Percentiles rank a stretch among this genome's conserved stretches.
These are phyloP conservation scores for Lochmaea crataegi DNA, from an alignment of 2,888 invertebrate genomes.

Conservation along the genomic window DNA sequence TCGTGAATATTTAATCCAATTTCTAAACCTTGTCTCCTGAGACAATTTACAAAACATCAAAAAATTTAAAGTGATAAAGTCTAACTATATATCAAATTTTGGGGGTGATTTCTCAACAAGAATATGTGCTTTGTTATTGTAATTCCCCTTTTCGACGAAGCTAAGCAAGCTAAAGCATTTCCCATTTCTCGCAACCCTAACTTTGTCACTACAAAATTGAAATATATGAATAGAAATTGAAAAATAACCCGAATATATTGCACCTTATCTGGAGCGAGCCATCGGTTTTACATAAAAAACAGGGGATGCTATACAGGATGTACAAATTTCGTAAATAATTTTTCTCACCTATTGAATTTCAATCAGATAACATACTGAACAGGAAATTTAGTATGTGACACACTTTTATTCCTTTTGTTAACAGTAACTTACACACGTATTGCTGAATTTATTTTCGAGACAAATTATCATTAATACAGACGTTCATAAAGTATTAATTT, in stretches of 20 bases:
- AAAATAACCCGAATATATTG: slow-evolving; percentile 43
- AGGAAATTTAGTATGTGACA: background rate
- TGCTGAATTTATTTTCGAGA: no score
- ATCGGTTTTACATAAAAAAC: slow-evolving; percentile 32
- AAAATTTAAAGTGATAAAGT: slow-evolving; percentile 33
- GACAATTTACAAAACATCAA: slow-evolving; percentile 18
- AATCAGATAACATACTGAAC: slow-evolving; percentile 5
- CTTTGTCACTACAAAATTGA: slow-evolving; percentile 43
- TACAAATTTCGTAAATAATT: slow-evolving; percentile 9
- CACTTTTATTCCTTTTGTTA: background rate
- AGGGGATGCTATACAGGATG: slow-evolving; percentile 13
- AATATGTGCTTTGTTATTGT: slow-evolving; percentile 44
- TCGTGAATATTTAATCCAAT: slow-evolving; percentile 12
- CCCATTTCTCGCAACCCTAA: slow-evolving; percentile 44
- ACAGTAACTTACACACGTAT: no score
- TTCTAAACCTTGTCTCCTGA: background rate
- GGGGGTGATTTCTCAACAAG: slow-evolving; percentile 42
- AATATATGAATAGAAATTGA: slow-evolving; percentile 45
- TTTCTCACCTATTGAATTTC: slow-evolving; percentile 2
- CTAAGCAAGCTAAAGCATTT: slow-evolving; percentile 41
- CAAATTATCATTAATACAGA: no score
- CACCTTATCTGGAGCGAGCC: slow-evolving; percentile 34
- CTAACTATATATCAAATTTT: slow-evolving; percentile 33
- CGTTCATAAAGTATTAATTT: no score
- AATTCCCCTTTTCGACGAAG: slow-evolving; percentile 39